A percentile compares a stretch with the other conserved stretches of the same genome.
Evolutionary conservation across 2,888 invertebrate genomes (phyloP).

Genomic region (Dermolepida albohirtum): DNA sequence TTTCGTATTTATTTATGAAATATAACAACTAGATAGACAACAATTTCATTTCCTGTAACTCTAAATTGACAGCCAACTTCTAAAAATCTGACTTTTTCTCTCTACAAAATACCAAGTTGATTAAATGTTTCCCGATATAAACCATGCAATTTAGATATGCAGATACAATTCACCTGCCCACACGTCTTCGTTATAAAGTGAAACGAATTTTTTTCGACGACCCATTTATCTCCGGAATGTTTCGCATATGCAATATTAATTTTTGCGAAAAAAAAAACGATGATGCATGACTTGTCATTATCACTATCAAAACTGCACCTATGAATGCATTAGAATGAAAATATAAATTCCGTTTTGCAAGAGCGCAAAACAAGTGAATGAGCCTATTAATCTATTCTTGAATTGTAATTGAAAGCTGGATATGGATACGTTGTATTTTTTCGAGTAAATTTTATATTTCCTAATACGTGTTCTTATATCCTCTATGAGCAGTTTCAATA

Average conservation of each 20-base stretch:
- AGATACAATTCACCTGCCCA: slow-evolving; percentile 38
- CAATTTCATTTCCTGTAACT: slow-evolving; percentile 13
- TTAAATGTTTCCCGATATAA: slow-evolving; percentile 26
- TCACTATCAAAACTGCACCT: slow-evolving; percentile 41
- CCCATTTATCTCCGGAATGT: slow-evolving; percentile 33
- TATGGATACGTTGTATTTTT: slow-evolving; percentile 31
- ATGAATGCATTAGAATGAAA: slow-evolving; percentile 37
- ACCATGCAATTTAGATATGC: slow-evolving; percentile 29
- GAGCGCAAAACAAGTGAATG: slow-evolving; percentile 38
- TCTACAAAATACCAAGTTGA: slow-evolving; percentile 13
- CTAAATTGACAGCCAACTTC: background rate
- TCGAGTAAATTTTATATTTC: slow-evolving; percentile 20
- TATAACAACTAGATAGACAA: too few relatives aligned
- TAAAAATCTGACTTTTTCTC: slow-evolving; percentile 17
- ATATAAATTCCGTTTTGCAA: slow-evolving; percentile 40
- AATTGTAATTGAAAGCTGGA: slow-evolving; percentile 31
- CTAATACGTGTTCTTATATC: slow-evolving; percentile 23
- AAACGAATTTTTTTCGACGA: slow-evolving; percentile 22
- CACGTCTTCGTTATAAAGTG: slow-evolving; percentile 36
- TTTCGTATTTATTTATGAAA: too few relatives aligned
- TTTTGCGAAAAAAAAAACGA: slow-evolving; percentile 21
- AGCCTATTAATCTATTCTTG: slow-evolving; percentile 37
- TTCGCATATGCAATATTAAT: slow-evolving; percentile 29
- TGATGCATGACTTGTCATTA: slow-evolving; percentile 42
- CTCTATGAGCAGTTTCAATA: slow-evolving; percentile 14